Evolutionary conservation across 2,888 invertebrate genomes (phyloP), one percentile per base, ranked within the genome.

Genomic region (Ashinkailepas kermadecensis): DNA sequence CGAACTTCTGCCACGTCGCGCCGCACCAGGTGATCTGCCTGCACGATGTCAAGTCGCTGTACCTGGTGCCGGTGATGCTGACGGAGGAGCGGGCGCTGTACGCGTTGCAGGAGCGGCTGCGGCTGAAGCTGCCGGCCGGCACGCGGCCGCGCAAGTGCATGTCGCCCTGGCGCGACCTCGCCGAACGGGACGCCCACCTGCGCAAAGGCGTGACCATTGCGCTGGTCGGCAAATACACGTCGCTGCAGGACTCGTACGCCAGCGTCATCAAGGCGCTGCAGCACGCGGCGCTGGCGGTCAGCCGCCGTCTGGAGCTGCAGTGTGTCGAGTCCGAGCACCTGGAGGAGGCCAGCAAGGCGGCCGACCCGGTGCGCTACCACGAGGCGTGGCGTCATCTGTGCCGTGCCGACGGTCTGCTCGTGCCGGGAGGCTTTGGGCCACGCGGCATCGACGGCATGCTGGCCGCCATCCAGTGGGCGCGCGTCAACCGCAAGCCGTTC

Each of bases 381-480:
- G 93, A 96, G 87, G 95, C 97, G 13, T 99, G 98, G 98, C 93
- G 94, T 86, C 91, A 92, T 85, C 90, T 99, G 3, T 97, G 96
- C 86, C 92, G 93, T 83, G 86, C 85, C 58, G 84, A 86, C 86
- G 98, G 97, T 59, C 92, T 99, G 0, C 91, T 99, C 84, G 96
- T 99, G 0, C 99, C 99, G 7, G 99, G 99, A 82, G 99, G 99
- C 18, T 99, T 99, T 87, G 99, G 99, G 0, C 92, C 93, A 85
- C 91, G 99, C 82, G 99, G 99, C 10, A 92, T 96, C 86, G 97
- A 97, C 87, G 99, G 99, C 0, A 99, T 96, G 89, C 95, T 99
- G 80, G 92, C 92, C 83, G 98, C 99, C 0, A 94, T 95, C 85
- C 91, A 93, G 85, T 99, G 96, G 95, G 97, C 98, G 83, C 90